Evolutionary conservation across 1,140 invertebrate genomes (phyloP).

Genomic region (Ditylenchus dipsaci): DNA sequence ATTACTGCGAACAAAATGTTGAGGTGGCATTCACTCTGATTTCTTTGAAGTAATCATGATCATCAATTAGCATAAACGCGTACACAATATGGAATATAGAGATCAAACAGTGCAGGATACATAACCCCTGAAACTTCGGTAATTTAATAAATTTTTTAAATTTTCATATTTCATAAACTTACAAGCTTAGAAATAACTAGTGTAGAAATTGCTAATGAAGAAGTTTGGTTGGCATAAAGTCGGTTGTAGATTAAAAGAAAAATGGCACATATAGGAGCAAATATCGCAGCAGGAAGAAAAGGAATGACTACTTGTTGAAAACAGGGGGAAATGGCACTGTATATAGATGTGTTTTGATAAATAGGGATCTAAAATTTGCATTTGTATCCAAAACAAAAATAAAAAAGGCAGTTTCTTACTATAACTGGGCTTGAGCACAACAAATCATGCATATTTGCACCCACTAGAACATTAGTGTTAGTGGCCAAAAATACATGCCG

Average conservation of each 20-base stretch:
- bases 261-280: background rate
- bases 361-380: too few species aligned
- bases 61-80: background rate
- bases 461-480: too few species aligned
- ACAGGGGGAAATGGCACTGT: background rate
- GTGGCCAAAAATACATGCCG: too few species aligned
- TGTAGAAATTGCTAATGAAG: background rate
- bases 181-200: background rate
- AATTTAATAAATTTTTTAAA: background rate
- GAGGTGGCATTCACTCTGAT: background rate
- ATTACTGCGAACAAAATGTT: background rate
- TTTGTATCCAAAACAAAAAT: too few species aligned
- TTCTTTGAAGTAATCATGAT: background rate
- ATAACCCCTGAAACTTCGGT: background rate
- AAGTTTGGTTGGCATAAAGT: background rate
- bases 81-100: background rate
- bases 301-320: background rate
- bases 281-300: background rate
- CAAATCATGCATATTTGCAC: too few species aligned
- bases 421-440: too few species aligned
- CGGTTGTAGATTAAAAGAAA: background rate
- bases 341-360: too few species aligned
- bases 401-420: too few species aligned
- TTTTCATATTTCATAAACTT: too few species aligned
- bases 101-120: background rate